phyloP scores from a whole-genome alignment of 2,888 invertebrate genomes.

The Amphimallon solstitiale region DNA sequence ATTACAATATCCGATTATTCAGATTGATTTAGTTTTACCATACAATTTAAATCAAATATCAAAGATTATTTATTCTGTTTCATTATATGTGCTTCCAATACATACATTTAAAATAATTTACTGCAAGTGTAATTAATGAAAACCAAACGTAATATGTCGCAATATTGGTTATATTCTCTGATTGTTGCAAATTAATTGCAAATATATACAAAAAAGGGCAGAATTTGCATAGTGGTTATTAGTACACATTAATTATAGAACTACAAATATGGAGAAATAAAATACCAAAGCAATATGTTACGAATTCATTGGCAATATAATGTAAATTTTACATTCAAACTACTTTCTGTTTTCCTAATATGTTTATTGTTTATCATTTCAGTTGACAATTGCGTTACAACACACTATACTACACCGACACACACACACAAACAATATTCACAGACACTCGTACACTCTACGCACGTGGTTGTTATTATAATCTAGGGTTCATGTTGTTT shows the following conservation, averaged over 20 bases:
- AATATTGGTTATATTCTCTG: too few species aligned
- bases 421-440: neutral
- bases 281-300: slow-evolving; percentile 2
- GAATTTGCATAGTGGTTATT: neutral
- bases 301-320: slow-evolving; percentile 1
- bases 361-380: slow-evolving; percentile 22
- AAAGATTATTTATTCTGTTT: too few species aligned
- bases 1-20: too few species aligned
- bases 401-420: neutral
- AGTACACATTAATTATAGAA: slow-evolving; percentile 7
- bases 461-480: slow-evolving; percentile 32
- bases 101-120: too few species aligned
- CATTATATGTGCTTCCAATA: too few species aligned
- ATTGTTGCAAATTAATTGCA: neutral
- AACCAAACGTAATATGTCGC: too few species aligned
- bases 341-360: slow-evolving; percentile 22
- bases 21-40: too few species aligned
- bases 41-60: too few species aligned
- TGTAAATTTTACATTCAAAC: slow-evolving; percentile 13
- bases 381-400: slow-evolving; percentile 13
- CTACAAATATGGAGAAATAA: slow-evolving; percentile 1
- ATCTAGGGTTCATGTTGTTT: slow-evolving; percentile 25
- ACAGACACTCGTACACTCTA: neutral
- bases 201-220: neutral
- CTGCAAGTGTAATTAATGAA: too few species aligned